Evolutionary conservation across 2,888 invertebrate species (phyloP).

Genomic region (Rhagonycha fulva): DNA sequence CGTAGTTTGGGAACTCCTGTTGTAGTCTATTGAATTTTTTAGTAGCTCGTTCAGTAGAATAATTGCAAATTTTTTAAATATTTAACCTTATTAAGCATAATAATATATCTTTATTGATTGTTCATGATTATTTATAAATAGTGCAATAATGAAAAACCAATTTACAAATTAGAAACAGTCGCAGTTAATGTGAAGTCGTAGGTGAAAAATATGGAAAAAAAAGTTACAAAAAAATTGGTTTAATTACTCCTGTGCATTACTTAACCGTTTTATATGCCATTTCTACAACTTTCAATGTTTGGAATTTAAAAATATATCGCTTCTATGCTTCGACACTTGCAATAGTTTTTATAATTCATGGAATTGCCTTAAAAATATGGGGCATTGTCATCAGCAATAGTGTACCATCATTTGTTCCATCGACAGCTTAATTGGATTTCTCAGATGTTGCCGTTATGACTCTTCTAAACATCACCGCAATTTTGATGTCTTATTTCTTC

Average conservation of each 20-base stretch:
- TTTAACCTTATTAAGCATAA: no score
- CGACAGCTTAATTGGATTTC: fast-evolving
- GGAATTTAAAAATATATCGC: neutral
- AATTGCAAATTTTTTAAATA: no score
- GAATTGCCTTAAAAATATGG: neutral
- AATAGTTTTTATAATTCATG: neutral
- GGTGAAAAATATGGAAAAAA: neutral
- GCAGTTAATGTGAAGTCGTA: neutral
- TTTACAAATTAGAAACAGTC: neutral
- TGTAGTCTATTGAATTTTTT: no score
- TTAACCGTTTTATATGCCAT: neutral
- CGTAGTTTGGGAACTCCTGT: no score
- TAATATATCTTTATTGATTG: no score
- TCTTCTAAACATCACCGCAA: neutral
- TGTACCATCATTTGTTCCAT: fast-evolving
- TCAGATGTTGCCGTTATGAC: fast-evolving
- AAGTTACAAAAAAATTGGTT: neutral
- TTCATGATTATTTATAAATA: no score
- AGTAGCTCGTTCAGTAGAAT: no score
- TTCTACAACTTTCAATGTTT: neutral
- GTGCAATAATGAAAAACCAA: no score
- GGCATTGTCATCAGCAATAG: fast-evolving
- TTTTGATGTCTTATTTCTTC: neutral
- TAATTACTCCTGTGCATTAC: neutral
- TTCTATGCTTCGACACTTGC: neutral